Conservation (phyloP, 2,797 vertebrate genomes). For the Kryptolebias ocellatus region DNA sequence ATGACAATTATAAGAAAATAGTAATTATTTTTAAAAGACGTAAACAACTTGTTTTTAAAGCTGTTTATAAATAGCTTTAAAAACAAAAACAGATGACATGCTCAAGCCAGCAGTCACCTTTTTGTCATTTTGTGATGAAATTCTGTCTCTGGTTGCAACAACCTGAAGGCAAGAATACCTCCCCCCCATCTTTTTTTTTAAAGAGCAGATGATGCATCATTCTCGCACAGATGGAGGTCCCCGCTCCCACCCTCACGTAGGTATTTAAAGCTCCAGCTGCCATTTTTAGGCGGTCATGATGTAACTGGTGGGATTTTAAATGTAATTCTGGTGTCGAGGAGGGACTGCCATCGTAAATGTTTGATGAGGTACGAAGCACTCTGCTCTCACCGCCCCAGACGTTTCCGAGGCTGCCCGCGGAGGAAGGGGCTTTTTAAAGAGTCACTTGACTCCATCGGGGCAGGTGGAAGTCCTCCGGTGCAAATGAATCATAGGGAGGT, state of each 20-base stretch:
- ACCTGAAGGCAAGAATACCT: background rate
- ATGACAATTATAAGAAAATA: too few relatives aligned
- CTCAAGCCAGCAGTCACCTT: background rate
- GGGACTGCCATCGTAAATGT: constrained; percentile 73
- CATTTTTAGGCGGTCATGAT: constrained; percentile 59
- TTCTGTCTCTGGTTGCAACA: background rate
- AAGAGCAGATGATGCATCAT: constrained; percentile 7
- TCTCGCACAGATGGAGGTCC: constrained; percentile 24
- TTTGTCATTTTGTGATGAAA: background rate
- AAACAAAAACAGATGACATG: too few relatives aligned
- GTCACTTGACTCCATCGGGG: constrained; percentile 33
- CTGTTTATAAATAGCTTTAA: too few relatives aligned
- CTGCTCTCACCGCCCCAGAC: constrained; percentile 42
- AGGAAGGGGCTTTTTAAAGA: constrained; percentile 58
- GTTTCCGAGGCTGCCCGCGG: constrained; percentile 36
- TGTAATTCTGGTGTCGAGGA: constrained; percentile 68
- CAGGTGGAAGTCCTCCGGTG: constrained; percentile 66
- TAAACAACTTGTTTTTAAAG: too few relatives aligned
- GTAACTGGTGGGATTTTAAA: constrained; percentile 74
- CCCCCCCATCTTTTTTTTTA: background rate
- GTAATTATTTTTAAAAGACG: too few relatives aligned
- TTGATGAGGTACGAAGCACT: constrained; percentile 71
- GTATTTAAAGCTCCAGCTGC: constrained; percentile 65
- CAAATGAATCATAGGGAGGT: constrained; percentile 49
- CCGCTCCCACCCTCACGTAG: constrained; percentile 13